A percentile compares a stretch with the other conserved stretches of the same genome.
These are phyloP conservation scores for Malurus splendens DNA, from an alignment of 2,797 vertebrate genomes.

Conservation along the genomic window DNA sequence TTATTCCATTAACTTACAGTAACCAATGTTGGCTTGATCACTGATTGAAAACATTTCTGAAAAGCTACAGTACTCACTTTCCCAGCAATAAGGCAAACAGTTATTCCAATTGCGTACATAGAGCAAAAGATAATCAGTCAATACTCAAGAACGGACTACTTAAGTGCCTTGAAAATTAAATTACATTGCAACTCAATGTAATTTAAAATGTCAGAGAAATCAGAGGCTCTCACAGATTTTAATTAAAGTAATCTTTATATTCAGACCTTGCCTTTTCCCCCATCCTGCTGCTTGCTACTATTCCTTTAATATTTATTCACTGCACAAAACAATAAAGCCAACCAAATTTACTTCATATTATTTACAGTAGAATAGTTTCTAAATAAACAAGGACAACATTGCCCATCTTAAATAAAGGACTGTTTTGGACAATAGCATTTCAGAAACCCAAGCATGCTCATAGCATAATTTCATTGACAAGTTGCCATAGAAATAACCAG, in stretches of 20 bases:
- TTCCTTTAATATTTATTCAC: background rate
- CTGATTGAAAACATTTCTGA: background rate
- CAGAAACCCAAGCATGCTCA: background rate
- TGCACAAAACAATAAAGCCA: background rate
- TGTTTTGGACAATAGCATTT: background rate
- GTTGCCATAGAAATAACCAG: background rate
- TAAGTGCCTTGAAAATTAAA: conserved; percentile 34
- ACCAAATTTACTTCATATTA: background rate
- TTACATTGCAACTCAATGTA: conserved; percentile 2
- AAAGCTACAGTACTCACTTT: background rate
- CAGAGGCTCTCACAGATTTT: conserved; percentile 15
- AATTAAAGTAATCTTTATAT: conserved; percentile 30
- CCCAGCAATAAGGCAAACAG: background rate
- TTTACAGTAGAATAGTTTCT: background rate
- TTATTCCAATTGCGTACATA: background rate
- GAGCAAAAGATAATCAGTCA: conserved; percentile 27
- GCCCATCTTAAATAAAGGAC: background rate
- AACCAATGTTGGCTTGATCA: background rate
- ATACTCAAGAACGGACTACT: background rate
- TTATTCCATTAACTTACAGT: background rate
- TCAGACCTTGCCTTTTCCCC: background rate
- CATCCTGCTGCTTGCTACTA: background rate
- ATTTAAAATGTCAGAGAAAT: conserved; percentile 29
- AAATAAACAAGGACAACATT: background rate
- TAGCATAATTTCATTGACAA: background rate